These are phyloP conservation scores for Cyphomyrmex costatus DNA, from an alignment of 1,140 invertebrate genomes.

Conservation along the genomic window DNA sequence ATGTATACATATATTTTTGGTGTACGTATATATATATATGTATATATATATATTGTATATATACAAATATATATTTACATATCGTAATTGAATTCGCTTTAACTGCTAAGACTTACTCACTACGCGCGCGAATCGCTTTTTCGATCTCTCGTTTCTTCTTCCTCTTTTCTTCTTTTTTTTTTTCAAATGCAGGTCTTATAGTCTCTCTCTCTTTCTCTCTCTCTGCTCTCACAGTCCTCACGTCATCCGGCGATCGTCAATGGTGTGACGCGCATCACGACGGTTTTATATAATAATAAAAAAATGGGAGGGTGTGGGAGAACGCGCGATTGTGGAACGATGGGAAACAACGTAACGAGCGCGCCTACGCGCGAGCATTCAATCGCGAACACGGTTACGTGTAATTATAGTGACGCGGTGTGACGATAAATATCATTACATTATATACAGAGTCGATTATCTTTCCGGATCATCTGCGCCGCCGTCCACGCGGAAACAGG, in stretches of 20 bases:
- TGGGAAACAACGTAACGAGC: conserved; percentile 39
- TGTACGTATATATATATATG: background rate
- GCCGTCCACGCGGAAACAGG: conserved; percentile 69
- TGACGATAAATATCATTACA: conserved; percentile 75
- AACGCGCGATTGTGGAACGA: conserved; percentile 15
- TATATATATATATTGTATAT: background rate
- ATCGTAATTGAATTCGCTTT: conserved; percentile 62
- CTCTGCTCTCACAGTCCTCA: background rate
- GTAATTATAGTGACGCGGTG: background rate
- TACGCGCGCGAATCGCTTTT: conserved; percentile 58
- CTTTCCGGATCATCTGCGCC: conserved; percentile 48
- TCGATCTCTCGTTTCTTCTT: conserved; percentile 11
- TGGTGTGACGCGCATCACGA: conserved; percentile 46
- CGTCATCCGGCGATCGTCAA: conserved; percentile 45
- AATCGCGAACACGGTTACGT: conserved; percentile 2
- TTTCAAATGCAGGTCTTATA: background rate
- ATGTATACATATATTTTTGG: conserved; percentile 56
- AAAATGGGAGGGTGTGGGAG: conserved; percentile 1
- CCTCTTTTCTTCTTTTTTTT: background rate
- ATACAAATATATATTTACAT: conserved; percentile 32
- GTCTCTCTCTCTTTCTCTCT: background rate
- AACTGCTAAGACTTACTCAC: conserved; percentile 65
- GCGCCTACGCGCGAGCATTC: conserved; percentile 32
- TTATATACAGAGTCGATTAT: conserved; percentile 84
- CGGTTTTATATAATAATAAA: conserved; percentile 50